Conservation (phyloP, 2,888 invertebrate genomes). For the Drosophila aldrichi region DNA sequence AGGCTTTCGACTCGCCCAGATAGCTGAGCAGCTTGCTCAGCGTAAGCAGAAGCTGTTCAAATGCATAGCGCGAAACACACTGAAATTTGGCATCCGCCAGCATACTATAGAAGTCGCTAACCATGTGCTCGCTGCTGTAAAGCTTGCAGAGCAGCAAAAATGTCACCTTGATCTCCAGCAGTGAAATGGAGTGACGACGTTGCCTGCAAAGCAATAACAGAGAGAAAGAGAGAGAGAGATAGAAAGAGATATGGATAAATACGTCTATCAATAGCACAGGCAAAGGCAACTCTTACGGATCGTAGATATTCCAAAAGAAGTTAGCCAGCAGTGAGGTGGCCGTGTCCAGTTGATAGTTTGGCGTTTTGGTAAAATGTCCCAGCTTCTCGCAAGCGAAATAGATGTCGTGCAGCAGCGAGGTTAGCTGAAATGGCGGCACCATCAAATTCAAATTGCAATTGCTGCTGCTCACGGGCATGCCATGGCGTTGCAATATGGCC, state of each 20-base stretch:
- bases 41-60: constrained; percentile 81
- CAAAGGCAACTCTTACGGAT: constrained; percentile 76
- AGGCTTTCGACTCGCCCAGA: constrained; percentile 82
- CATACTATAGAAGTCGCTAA: constrained; percentile 79
- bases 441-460: constrained; percentile 70
- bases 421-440: constrained; percentile 83
- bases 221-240: not conserved
- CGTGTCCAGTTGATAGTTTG: constrained; percentile 74
- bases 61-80: constrained; percentile 81
- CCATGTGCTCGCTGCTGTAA: constrained; percentile 77
- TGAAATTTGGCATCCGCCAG: constrained; percentile 76
- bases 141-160: constrained; percentile 84
- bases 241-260: too few relatives aligned
- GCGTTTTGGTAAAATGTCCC: constrained; percentile 78
- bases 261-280: too few relatives aligned
- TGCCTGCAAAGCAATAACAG: constrained; percentile 59
- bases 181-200: constrained; percentile 81
- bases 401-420: constrained; percentile 83
- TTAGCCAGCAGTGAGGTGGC: constrained; percentile 80
- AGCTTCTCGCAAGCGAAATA: constrained; percentile 84
- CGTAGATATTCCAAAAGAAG: constrained; percentile 85
- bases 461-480: constrained; percentile 65
- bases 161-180: constrained; percentile 83
- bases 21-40: constrained; percentile 83
- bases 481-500: constrained; percentile 83